Conservation (phyloP, 2,888 invertebrate genomes). For the Arge pagana region DNA sequence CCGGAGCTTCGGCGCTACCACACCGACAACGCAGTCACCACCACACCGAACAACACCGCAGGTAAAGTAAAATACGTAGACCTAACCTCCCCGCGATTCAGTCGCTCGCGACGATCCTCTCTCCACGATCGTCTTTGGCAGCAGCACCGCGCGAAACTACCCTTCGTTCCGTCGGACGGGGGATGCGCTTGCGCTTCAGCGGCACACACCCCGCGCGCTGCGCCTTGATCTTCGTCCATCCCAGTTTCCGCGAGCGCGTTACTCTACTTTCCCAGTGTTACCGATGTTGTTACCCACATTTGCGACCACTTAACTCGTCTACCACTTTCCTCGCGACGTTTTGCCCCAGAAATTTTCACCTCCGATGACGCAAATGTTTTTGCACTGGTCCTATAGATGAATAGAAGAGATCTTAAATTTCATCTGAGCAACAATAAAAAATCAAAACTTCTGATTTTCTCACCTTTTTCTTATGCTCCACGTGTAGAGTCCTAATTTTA, state of each 20-base stretch:
- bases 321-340: conserved; percentile 7
- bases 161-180: too few relatives aligned
- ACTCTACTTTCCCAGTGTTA: conserved; percentile 21
- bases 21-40: conserved; percentile 8
- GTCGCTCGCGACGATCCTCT: conserved; percentile 3
- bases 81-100: background rate
- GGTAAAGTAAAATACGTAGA: too few relatives aligned
- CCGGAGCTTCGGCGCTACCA: conserved; percentile 12
- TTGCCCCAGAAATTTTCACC: background rate
- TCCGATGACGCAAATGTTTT: too few relatives aligned
- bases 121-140: too few relatives aligned
- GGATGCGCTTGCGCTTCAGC: conserved; percentile 25
- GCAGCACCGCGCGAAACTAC: too few relatives aligned
- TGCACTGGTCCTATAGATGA: too few relatives aligned
- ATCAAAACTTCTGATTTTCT: too few relatives aligned
- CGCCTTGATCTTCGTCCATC: conserved; percentile 27
- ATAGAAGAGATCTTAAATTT: too few relatives aligned
- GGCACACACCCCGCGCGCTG: conserved; percentile 12
- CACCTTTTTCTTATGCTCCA: too few relatives aligned
- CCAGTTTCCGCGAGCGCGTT: conserved; percentile 29
- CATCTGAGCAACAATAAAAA: too few relatives aligned
- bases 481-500: too few relatives aligned
- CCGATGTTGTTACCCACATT: conserved; percentile 28
- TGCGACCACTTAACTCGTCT: conserved; percentile 20
- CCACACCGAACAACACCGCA: too few relatives aligned